Base-by-base conservation (phyloP, 2,113 vertebrate genomes). In the Dolichotis patagonum region DNA sequence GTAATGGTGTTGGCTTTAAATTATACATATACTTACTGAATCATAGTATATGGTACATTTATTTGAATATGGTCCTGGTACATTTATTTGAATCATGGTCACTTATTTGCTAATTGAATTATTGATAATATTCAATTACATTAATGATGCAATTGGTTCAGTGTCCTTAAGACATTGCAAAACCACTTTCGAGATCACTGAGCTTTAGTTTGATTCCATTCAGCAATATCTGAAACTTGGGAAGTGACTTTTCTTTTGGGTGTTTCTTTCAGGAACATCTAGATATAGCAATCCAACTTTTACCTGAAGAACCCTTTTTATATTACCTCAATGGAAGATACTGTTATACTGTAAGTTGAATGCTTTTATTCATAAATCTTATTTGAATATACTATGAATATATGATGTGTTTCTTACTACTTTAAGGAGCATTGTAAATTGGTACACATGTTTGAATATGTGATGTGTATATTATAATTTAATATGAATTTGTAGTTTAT, bases 261-360 rank as follows among this genome's bases (percentile, higher is more conserved):
- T 98, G 80, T 98, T 97, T 98, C 88, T 98, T 97, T 96, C 97
- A 99, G 99, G 99, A 99, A 95, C 99, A 99, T 98, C 98, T 99
- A 98, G 99, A 99, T 98, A 99, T 99, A 98, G 99, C 99, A 98
- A 99, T 99, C 67, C 98, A 99, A 96, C 98, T 99, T 98, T 99
- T 99, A 82, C 99, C 99, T 28, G 98, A 99, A 91, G 99, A 99
- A 98, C 99, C 99, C 2, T 91, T 99, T 97, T 98, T 99, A 49
- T 99, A 99, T 98, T 99, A 99, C 98, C 99, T 99, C 88, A 98
- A 99, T 97, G 99, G 99, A 97, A 99, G 99, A 98, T 99, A 99
- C 99, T 99, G 99, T 98, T 99, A 99, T 73, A 98, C 99, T 96
- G 99, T 99, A 99, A 98, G 99, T 99, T 94, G 56, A 69, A 7